These are phyloP conservation scores for Eptatretus burgeri DNA, from an alignment of 2,113 vertebrate species.

Conservation along the genomic window DNA sequence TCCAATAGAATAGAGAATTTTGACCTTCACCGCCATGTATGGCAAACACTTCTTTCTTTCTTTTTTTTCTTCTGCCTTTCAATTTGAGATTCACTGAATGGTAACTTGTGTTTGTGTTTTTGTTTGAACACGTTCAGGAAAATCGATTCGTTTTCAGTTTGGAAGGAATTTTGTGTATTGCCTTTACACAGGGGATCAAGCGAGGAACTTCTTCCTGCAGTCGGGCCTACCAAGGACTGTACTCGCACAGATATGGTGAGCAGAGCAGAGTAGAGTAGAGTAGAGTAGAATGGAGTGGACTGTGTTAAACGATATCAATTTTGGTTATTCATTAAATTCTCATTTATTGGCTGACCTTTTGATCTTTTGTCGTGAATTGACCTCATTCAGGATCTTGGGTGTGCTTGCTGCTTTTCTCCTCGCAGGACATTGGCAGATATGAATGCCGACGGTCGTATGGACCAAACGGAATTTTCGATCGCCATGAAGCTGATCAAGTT, in stretches of 20 bases:
- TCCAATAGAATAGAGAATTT: too few relatives aligned
- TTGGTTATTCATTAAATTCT: neutral
- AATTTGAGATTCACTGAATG: neutral
- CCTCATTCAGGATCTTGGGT: neutral
- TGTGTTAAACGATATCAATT: neutral
- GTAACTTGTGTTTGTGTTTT: neutral
- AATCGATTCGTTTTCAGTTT: constrained; percentile 9
- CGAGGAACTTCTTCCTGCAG: constrained; percentile 87
- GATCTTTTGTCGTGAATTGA: neutral
- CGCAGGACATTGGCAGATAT: constrained; percentile 75
- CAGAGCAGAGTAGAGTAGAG: constrained; percentile 8
- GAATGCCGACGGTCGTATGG: constrained; percentile 90
- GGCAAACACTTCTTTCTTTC: too few relatives aligned
- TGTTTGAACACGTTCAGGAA: constrained; percentile 9
- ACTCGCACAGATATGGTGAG: constrained; percentile 95
- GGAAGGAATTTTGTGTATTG: neutral
- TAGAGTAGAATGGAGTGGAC: neutral
- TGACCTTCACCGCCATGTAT: too few relatives aligned
- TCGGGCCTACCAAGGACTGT: constrained; percentile 82
- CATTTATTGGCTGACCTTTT: neutral
- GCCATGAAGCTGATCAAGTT: constrained; percentile 98
- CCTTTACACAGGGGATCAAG: constrained; percentile 50
- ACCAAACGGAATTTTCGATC: constrained; percentile 82
- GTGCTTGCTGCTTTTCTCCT: constrained; percentile 8
- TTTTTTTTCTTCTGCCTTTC: neutral